phyloP scores from a whole-genome alignment of 2,113 vertebrate species.

The Gasterosteus nipponicus region DNA sequence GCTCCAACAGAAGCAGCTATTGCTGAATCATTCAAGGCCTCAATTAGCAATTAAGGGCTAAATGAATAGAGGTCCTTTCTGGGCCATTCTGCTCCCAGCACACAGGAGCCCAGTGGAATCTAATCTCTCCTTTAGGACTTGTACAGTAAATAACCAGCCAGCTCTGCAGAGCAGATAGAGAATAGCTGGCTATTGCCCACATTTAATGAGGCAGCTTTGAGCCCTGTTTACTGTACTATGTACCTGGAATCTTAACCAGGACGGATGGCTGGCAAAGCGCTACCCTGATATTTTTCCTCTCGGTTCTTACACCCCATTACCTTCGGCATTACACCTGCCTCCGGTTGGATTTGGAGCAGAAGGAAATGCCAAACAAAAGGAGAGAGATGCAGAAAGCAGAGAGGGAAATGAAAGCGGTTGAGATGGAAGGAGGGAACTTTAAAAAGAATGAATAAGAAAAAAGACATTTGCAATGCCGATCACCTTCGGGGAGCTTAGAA shows the following conservation, averaged over 20 bases:
- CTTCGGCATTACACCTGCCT: conserved; percentile 61
- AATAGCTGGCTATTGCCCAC: conserved; percentile 33
- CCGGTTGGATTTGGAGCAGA: conserved; percentile 49
- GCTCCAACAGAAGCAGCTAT: conserved; percentile 63
- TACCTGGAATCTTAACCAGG: conserved; percentile 48
- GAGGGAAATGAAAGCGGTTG: conserved; percentile 36
- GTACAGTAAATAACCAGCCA: conserved; percentile 61
- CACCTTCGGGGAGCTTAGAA: conserved; percentile 69
- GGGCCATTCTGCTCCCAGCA: conserved; percentile 54
- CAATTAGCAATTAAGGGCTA: conserved; percentile 79
- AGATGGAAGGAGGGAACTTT: conserved; percentile 37
- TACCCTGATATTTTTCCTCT: conserved; percentile 27
- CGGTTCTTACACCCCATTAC: conserved; percentile 51
- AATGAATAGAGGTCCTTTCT: conserved; percentile 75
- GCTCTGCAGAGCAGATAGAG: conserved; percentile 38
- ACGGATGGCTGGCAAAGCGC: conserved; percentile 42
- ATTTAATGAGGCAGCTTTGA: conserved; percentile 40
- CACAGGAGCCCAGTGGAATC: conserved; percentile 59
- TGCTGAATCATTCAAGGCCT: conserved; percentile 77
- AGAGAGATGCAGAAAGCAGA: conserved; percentile 22
- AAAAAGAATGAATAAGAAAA: conserved; percentile 23
- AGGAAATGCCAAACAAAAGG: conserved; percentile 55
- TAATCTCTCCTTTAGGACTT: conserved; percentile 66
- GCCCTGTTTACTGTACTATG: conserved; percentile 31
- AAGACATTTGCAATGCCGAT: conserved; percentile 68